phyloP scores from a whole-genome alignment of 1,140 invertebrate genomes.

The Brachionus calyciflorus region DNA sequence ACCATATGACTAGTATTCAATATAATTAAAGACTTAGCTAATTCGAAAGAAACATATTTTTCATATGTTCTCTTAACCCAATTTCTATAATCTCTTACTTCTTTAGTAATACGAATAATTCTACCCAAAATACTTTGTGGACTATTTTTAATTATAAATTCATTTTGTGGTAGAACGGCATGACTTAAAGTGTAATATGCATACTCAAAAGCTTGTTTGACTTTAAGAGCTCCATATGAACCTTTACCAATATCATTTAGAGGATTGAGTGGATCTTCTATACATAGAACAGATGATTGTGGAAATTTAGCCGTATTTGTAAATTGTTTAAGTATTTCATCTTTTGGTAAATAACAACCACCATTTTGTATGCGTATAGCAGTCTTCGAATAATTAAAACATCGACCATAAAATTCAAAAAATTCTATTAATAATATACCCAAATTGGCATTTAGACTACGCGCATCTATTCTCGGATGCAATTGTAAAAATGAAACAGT shows the following conservation, averaged over 20 bases:
- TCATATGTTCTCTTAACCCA: conserved; percentile 37
- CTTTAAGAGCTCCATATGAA: conserved; percentile 82
- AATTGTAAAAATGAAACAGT: conserved; percentile 93
- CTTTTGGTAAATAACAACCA: conserved; percentile 88
- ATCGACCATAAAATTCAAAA: conserved; percentile 90
- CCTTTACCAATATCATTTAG: conserved; percentile 88
- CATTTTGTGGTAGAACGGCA: conserved; percentile 35
- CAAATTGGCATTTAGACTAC: conserved; percentile 68
- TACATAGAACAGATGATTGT: conserved; percentile 86
- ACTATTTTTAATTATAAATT: conserved; percentile 69
- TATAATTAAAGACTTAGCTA: conserved; percentile 4
- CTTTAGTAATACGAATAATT: conserved; percentile 37
- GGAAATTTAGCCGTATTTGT: conserved; percentile 8
- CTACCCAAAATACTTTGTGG: conserved; percentile 12
- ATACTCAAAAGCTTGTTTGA: conserved; percentile 91
- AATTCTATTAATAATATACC: conserved; percentile 93
- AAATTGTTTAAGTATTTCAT: conserved; percentile 56
- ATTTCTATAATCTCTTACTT: conserved; percentile 30
- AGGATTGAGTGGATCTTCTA: conserved; percentile 92
- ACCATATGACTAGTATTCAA: background rate
- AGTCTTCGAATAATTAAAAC: conserved; percentile 90
- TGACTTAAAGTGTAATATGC: conserved; percentile 75
- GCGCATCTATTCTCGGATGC: conserved; percentile 65
- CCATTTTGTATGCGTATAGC: conserved; percentile 83
- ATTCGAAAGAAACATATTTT: conserved; percentile 12